Evolutionary conservation across 2,888 invertebrate genomes (phyloP).

Genomic region (Aporophyla nigra): DNA sequence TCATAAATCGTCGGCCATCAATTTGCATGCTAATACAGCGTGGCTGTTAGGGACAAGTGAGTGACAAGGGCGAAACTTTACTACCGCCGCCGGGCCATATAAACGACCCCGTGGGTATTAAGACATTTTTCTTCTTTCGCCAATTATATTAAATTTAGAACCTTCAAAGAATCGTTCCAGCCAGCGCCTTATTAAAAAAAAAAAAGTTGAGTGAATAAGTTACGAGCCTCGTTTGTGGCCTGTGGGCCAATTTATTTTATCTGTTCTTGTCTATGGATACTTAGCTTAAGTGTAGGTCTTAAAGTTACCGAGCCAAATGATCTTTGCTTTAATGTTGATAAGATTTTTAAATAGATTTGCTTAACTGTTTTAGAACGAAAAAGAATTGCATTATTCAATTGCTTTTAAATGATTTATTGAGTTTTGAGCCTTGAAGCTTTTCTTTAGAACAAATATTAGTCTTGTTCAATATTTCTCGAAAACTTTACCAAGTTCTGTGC

Average conservation of each 20-base stretch:
- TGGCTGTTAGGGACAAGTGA: conserved; percentile 82
- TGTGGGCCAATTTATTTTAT: conserved; percentile 69
- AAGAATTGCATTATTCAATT: conserved; percentile 10
- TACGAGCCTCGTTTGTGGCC: conserved; percentile 67
- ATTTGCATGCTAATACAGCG: conserved; percentile 86
- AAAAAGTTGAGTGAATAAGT: conserved; percentile 73
- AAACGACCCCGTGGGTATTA: conserved; percentile 81
- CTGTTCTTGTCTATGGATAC: conserved; percentile 36
- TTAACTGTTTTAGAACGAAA: conserved; percentile 2
- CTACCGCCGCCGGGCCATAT: conserved; percentile 73
- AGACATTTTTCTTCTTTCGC: conserved; percentile 82
- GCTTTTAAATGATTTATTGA: background rate
- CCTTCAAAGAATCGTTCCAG: conserved; percentile 73
- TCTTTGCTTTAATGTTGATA: conserved; percentile 24
- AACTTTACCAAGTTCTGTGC: conserved; percentile 18
- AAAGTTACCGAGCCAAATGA: conserved; percentile 36
- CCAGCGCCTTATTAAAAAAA: conserved; percentile 72
- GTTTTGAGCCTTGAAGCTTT: conserved; percentile 12
- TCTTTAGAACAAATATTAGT: conserved; percentile 17
- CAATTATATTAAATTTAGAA: conserved; percentile 82
- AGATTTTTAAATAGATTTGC: conserved; percentile 23
- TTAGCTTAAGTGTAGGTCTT: conserved; percentile 32
- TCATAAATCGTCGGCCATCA: conserved; percentile 81
- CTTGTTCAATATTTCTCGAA: conserved; percentile 8
- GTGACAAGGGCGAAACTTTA: conserved; percentile 82